phyloP scores from a whole-genome alignment of 2,888 invertebrate genomes.

The Melieria omissa region DNA sequence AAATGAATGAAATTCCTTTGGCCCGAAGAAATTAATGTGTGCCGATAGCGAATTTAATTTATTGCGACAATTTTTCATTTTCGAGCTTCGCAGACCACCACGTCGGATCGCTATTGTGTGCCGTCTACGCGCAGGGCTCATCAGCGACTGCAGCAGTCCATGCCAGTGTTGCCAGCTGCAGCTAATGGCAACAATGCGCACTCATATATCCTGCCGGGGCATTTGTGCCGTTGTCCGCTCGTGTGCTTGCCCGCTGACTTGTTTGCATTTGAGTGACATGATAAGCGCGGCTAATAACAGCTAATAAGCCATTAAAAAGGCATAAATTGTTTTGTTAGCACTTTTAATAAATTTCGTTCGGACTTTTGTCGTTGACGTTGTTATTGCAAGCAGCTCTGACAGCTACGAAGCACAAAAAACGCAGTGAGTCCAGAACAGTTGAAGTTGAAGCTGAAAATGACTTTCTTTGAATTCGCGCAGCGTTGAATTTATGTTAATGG shows the following conservation, averaged over 20 bases:
- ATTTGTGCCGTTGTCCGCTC: too few relatives aligned
- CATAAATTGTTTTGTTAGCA: constrained; percentile 64
- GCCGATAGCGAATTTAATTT: constrained; percentile 64
- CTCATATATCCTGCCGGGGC: too few relatives aligned
- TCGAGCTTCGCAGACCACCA: not conserved
- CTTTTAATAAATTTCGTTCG: constrained; percentile 58
- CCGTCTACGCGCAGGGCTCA: not conserved
- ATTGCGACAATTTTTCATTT: constrained; percentile 62
- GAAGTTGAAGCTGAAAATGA: not conserved
- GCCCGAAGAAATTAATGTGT: constrained; percentile 55
- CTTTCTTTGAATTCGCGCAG: not conserved
- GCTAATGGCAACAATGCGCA: too few relatives aligned
- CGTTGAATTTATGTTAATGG: constrained; percentile 62
- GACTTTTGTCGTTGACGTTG: not conserved
- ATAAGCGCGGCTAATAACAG: constrained; percentile 62
- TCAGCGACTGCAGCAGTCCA: constrained; percentile 22
- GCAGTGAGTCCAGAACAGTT: not conserved
- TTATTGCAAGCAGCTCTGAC: too few relatives aligned
- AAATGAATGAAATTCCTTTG: constrained; percentile 48
- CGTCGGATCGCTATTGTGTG: too few relatives aligned
- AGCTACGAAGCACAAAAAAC: too few relatives aligned
- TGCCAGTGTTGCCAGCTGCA: too few relatives aligned
- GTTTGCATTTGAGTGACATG: constrained; percentile 49
- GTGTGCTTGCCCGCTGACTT: constrained; percentile 10
- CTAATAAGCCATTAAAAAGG: constrained; percentile 64